Evolutionary conservation across 2,797 vertebrate genomes (phyloP), one percentile per base, ranked within the genome.

Genomic region (Oreochromis grahami): DNA sequence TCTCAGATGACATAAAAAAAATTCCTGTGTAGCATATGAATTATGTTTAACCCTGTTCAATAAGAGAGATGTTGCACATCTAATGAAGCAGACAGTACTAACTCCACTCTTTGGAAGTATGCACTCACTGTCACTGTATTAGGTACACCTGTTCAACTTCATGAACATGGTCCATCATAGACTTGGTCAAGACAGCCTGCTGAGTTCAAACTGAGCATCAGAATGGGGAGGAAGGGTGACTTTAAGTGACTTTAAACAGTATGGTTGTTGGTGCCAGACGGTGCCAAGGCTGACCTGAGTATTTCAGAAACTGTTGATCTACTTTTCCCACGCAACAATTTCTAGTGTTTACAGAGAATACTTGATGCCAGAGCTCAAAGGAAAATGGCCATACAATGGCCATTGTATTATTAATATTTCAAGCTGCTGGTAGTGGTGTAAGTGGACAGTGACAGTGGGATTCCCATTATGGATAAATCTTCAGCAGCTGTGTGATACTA

Each of bases 1-100:
- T 21, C 84, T 86, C 24, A 74, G 45, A 85, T 88, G 83, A 78
- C 76, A 86, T 70, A 78, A 38, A 76, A 76, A 76, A 81, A 29
- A 70, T 26, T 24, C 17, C 19, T 10, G 56, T n/a, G 36, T 45
- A 5, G 24, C 21, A 17, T 56, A 48, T 52, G 29, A 84, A 82
- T 81, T 8, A 52, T 70, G n/a, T 76, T 85, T 77, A 58, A 83
- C 86, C 19, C 45, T 53, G 70, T 74, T 48, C 38, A 86, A 83
- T 68, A 68, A 79, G 50, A 56, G 24, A 80, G 24, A 41, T 34
- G 24, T 83, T 56, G 65, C 36, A 48, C 34, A 41, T 19, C 43
- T 45, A 15, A 78, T 78, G 65, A 82, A 86, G 26, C 6, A 3
- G 9, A 82, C 78, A 53, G 32, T 72, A 72, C 15, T 48, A 48